Base-by-base conservation (phyloP, 2,797 vertebrate genomes). In the Eutrigla gurnardus region DNA sequence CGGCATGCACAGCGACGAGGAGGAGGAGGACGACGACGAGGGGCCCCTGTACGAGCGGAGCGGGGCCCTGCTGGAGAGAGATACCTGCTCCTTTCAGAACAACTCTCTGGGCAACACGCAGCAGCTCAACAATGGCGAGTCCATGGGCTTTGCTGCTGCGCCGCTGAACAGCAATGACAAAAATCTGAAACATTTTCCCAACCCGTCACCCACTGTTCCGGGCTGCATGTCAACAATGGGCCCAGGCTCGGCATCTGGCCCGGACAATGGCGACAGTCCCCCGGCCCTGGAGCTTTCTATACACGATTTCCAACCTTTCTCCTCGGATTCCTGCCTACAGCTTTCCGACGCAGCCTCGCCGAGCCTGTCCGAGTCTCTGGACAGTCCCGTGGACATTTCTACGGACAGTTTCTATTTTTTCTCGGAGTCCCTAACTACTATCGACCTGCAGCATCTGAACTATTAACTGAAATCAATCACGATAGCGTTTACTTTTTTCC, bases 121-220 rank as follows among this genome's bases (percentile, higher is more conserved):
- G 93, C 96, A 96, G 94, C 94, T 96, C 18, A 96, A 97, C 96
- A 98, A 97, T 98, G 95, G 96, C 81, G 97, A 97, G 86, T 92
- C 96, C 83, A 93, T 94, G 91, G 93, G 93, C 94, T 97, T 97
- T 85, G 95, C 97, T 86, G 95, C 96, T 87, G 96, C 97, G 85
- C 95, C 96, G 93, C 94, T 98, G 93, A 95, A 94, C 91, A 98
- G 97, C 96, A 98, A 97, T 97, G 98, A 99, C 95, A 99, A 98
- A 98, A 97, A 99, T 98, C 94, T 97, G 91, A 99, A 99, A 98
- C 98, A 98, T 98, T 98, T 99, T 91, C 96, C 96, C 94, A 96
- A 96, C 90, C 96, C 96, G 94, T 97, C 97, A 96, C 97, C 97
- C 96, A 97, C 97, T 97, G 97, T 96, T 97, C 96, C 96, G 90